Conservation (phyloP, 2,888 invertebrate species). For the Slavum lentiscoides region DNA sequence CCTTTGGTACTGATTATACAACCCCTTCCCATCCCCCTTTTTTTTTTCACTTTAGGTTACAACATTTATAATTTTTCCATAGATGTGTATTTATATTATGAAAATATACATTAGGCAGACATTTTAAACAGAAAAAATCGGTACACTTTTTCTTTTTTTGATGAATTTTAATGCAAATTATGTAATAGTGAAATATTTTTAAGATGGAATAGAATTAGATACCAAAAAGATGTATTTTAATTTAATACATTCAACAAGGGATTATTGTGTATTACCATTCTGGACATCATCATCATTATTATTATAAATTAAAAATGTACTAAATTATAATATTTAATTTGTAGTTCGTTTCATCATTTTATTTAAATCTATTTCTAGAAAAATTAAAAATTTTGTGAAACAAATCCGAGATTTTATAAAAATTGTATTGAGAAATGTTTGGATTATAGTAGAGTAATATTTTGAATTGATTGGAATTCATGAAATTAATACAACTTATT, state of each 20-base stretch:
- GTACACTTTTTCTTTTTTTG: background rate
- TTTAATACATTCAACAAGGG: background rate
- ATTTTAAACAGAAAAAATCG: background rate
- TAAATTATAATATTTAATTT: too few species aligned
- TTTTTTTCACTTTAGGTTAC: constrained; percentile 24
- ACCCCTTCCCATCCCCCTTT: too few species aligned
- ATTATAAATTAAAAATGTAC: too few species aligned
- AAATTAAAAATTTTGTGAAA: too few species aligned
- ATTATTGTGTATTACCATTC: background rate
- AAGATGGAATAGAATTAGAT: background rate
- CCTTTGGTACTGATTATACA: constrained; percentile 13
- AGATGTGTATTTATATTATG: constrained; percentile 12
- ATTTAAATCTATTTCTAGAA: too few species aligned
- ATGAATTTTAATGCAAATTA: constrained; percentile 1
- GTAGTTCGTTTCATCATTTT: too few species aligned
- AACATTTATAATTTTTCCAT: background rate
- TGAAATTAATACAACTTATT: too few species aligned
- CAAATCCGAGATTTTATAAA: too few species aligned
- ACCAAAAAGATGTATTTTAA: background rate
- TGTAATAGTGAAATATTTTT: background rate
- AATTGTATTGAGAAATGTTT: too few species aligned
- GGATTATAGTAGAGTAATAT: too few species aligned
- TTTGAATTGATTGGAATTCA: too few species aligned
- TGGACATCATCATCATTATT: too few species aligned
- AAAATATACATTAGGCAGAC: background rate